Base-by-base conservation (phyloP, 1,140 invertebrate species). In the Sycobia sp. region DNA sequence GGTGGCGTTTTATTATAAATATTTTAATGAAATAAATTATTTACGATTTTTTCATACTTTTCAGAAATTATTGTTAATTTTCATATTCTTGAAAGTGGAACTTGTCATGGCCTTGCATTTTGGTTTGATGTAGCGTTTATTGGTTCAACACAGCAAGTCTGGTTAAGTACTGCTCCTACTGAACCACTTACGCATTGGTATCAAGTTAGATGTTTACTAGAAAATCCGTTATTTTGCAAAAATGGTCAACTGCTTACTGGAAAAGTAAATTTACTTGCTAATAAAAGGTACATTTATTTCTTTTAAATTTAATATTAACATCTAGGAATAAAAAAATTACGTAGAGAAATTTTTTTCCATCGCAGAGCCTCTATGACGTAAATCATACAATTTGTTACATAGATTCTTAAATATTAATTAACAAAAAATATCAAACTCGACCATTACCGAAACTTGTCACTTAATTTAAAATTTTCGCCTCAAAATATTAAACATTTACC, bases 61-160 rank as follows among this genome's bases (percentile, higher is more conserved):
- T 55, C 68, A 88, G 91, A 96, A 78, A 95, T 99, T 73, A 96
- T 97, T 60, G 86, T 99, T 27, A 91, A 94, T 79, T 99, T 97
- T 84, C 91, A 92, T 71, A 87, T 97, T 65, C 84, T 94, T 69
- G 93, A 97, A 78, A 92, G 96, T 20, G 96, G 95, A 46, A 95
- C 95, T 61, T 91, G 98, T 65, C 97, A 99, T 76, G 97, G 97
- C 9, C 82, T 99, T 60, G 97, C 97, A 18, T 99, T 99, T 83
- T 99, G 97, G 97, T 99, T 99, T 82, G 97, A 99, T 84, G 97
- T 99, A n/a, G 92, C 96, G 49, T 99, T 99, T 83, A 88, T 94
- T 51, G 97, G 97, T 25, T 90, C 89, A 56, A 89, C 87, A 63
- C 90, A 94, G 73, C 91, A 93, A 57, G 90, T 99, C 51, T 99